Conservation (phyloP, 2,797 vertebrate species). For the Podarcis lilfordi region DNA sequence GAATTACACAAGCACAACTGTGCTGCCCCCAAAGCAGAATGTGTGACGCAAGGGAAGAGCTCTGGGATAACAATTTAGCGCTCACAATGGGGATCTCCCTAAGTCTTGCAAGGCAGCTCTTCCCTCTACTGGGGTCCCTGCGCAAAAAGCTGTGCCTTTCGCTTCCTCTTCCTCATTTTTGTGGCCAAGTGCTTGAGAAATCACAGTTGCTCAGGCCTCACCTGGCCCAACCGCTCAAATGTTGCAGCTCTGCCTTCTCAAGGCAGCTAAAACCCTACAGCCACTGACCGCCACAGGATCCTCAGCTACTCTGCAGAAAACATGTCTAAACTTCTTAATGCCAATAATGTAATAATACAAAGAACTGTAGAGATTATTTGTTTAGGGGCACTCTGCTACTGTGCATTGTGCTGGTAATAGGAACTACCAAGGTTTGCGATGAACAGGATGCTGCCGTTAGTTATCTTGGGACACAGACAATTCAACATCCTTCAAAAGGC, state of each 20-base stretch:
- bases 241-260: constrained; percentile 49
- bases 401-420: not conserved
- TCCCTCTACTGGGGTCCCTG: constrained; percentile 8
- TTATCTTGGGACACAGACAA: not conserved
- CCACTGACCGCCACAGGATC: not conserved
- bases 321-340: constrained; percentile 8
- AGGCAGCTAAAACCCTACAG: constrained; percentile 15
- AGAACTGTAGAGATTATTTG: not conserved
- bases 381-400: not conserved
- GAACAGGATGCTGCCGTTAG: not conserved
- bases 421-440: not conserved
- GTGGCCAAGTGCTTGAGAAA: constrained; percentile 70
- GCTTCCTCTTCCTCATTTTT: constrained; percentile 69
- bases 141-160: constrained; percentile 24
- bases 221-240: constrained; percentile 49
- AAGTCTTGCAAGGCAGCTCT: constrained; percentile 20
- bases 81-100: constrained; percentile 25
- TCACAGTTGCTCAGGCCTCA: constrained; percentile 45
- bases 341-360: not conserved
- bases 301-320: not conserved
- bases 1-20: not conserved
- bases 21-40: not conserved
- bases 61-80: not conserved
- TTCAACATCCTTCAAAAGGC: not conserved
- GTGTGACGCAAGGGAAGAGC: constrained; percentile 21